These are phyloP conservation scores for Polymixis flavicincta DNA, from an alignment of 2,888 invertebrate genomes.

Conservation along the genomic window DNA sequence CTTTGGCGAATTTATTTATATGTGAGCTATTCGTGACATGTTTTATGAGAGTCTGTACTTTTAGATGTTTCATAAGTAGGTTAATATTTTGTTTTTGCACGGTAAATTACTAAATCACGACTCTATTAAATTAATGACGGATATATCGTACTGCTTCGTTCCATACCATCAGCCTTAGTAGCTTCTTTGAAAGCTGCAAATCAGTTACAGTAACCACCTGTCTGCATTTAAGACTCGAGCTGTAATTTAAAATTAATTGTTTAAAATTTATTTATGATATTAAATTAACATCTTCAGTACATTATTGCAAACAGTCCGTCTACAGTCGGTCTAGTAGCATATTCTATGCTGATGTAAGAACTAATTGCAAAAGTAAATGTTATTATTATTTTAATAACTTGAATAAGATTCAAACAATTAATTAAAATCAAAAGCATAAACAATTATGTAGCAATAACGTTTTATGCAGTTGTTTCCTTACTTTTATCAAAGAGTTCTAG, in stretches of 20 bases:
- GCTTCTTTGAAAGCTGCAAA: not conserved
- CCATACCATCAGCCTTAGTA: not conserved
- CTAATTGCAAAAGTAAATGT: slow-evolving; percentile 10
- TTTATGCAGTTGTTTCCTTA: slow-evolving; percentile 18
- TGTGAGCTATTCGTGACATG: slow-evolving; percentile 36
- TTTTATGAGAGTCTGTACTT: slow-evolving; percentile 27
- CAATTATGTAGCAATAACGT: not conserved
- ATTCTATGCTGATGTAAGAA: slow-evolving; percentile 31
- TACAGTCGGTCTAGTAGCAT: not conserved
- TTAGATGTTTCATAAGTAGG: slow-evolving; percentile 44
- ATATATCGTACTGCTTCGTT: slow-evolving; percentile 1
- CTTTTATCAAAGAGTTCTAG: slow-evolving; percentile 14
- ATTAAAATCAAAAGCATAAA: not conserved
- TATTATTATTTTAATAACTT: slow-evolving; percentile 6
- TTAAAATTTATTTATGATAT: no score
- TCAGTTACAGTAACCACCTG: not conserved
- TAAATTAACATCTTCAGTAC: not conserved
- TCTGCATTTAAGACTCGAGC: not conserved
- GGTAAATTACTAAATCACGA: slow-evolving; percentile 47
- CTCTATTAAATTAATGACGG: slow-evolving; percentile 17
- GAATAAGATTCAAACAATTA: not conserved
- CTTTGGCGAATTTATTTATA: slow-evolving; percentile 17
- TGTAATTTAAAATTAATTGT: not conserved
- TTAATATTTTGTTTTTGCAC: slow-evolving; percentile 34
- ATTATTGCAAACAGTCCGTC: not conserved